These are phyloP conservation scores for Philereme transversata DNA, from an alignment of 2,888 invertebrate species.

Conservation along the genomic window DNA sequence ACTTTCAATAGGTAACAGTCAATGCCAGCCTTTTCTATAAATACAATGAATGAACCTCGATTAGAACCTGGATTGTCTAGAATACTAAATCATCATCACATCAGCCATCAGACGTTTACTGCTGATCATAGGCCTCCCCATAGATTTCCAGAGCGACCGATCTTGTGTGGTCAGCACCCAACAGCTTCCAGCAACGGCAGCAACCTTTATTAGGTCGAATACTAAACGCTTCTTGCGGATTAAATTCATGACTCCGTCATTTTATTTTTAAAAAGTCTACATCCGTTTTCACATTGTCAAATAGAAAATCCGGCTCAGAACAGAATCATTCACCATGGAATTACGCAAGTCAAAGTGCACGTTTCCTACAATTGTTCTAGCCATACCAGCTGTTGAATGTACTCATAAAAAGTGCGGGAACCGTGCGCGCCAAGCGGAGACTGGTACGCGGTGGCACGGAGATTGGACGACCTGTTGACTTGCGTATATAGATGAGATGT, in stretches of 20 bases:
- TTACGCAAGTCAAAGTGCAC: conserved; percentile 46
- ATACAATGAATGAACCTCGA: conserved; percentile 22
- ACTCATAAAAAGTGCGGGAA: conserved; percentile 53
- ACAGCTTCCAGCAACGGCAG: too few species aligned
- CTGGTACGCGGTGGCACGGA: conserved; percentile 67
- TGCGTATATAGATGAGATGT: conserved; percentile 35
- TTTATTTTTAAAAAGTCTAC: background rate
- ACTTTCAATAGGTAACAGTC: conserved; percentile 34
- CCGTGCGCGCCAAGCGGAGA: conserved; percentile 60
- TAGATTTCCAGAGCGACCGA: too few species aligned
- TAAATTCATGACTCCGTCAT: too few species aligned
- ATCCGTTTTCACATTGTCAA: conserved; percentile 22
- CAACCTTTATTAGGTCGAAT: too few species aligned
- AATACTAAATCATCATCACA: background rate
- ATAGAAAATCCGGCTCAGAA: conserved; percentile 21
- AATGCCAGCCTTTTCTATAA: conserved; percentile 28
- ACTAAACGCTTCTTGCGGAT: too few species aligned
- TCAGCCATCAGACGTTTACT: too few species aligned
- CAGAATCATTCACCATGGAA: conserved; percentile 31
- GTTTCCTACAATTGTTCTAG: conserved; percentile 58
- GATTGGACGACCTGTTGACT: conserved; percentile 40
- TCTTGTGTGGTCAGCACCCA: too few species aligned
- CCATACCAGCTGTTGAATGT: conserved; percentile 51
- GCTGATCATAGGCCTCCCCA: too few species aligned
- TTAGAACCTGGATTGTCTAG: background rate